A percentile compares a stretch with the other conserved stretches of the same genome.
phyloP scores from a whole-genome alignment of 2,113 vertebrate genomes.

The Hirundichthys speculiger region DNA sequence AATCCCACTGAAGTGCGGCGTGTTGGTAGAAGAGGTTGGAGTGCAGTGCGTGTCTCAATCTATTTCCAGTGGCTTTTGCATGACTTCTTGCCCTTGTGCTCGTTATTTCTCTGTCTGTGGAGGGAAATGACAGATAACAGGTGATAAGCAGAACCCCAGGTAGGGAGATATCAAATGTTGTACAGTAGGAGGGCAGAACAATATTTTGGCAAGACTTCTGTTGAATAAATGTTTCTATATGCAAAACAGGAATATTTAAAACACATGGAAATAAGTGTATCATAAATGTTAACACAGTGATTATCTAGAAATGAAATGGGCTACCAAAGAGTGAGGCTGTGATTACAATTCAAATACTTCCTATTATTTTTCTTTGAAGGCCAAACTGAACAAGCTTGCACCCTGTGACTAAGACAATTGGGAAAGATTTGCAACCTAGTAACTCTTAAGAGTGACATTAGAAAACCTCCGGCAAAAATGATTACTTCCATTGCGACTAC shows the following conservation, averaged over 20 bases:
- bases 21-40: constrained; percentile 55
- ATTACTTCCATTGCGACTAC: too few relatives aligned
- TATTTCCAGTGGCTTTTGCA: constrained; percentile 67
- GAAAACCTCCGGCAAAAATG: too few relatives aligned
- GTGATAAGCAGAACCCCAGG: constrained; percentile 45
- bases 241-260: constrained; percentile 16
- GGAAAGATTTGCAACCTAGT: too few relatives aligned
- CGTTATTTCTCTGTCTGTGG: constrained; percentile 47
- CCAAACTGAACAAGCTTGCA: too few relatives aligned
- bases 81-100: constrained; percentile 66
- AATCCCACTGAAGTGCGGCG: constrained; percentile 57
- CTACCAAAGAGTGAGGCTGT: too few relatives aligned
- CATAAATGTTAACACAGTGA: too few relatives aligned
- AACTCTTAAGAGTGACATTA: too few relatives aligned
- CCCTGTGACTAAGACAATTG: too few relatives aligned
- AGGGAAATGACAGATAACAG: constrained; percentile 72
- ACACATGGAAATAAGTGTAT: background rate
- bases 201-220: background rate
- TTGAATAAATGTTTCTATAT: constrained; percentile 10
- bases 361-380: too few relatives aligned
- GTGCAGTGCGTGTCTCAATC: constrained; percentile 69
- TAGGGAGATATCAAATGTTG: constrained; percentile 36
- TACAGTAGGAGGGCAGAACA: constrained; percentile 49
- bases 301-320: too few relatives aligned
- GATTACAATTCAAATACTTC: too few relatives aligned